A percentile compares a stretch with the other conserved stretches of the same genome.
Evolutionary conservation across 2,113 vertebrate genomes (phyloP).

Genomic region (Bufo bufo): DNA sequence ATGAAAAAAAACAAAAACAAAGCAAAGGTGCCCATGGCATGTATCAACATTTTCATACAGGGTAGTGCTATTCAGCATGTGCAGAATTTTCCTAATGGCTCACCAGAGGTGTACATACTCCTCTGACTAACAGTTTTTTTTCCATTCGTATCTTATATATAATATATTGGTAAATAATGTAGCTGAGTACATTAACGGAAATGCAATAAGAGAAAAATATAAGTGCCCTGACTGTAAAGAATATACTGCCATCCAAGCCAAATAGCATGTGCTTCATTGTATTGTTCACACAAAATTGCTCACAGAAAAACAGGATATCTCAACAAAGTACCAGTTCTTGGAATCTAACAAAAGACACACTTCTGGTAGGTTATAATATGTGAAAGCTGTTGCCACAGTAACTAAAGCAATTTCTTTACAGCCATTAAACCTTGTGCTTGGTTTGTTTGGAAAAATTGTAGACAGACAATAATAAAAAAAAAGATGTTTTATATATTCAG

Average conservation of each 20-base stretch:
- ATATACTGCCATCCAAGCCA: conserved; percentile 5
- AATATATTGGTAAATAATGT: too few relatives aligned
- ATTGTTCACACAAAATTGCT: conserved; percentile 35
- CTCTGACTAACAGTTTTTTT: neutral
- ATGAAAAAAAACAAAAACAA: too few relatives aligned
- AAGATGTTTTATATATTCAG: conserved; percentile 1
- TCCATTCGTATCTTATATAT: neutral
- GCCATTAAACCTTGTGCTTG: conserved; percentile 32
- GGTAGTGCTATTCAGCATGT: neutral
- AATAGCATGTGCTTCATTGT: conserved; percentile 15
- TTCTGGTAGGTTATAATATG: conserved; percentile 45
- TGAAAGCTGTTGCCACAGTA: conserved; percentile 44
- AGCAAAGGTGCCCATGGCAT: too few relatives aligned
- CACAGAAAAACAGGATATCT: conserved; percentile 6
- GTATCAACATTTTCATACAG: neutral
- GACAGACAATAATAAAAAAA: conserved; percentile 40
- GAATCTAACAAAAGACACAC: conserved; percentile 44
- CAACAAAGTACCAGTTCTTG: conserved; percentile 40
- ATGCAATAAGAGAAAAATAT: neutral
- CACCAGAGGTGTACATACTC: neutral
- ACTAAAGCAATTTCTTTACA: conserved; percentile 46
- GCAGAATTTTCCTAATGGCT: neutral
- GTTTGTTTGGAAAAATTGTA: conserved; percentile 46
- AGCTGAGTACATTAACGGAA: neutral
- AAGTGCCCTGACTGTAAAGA: neutral